Evolutionary conservation across 2,113 vertebrate genomes (phyloP).

Genomic region (Nycticryphes semicollaris): DNA sequence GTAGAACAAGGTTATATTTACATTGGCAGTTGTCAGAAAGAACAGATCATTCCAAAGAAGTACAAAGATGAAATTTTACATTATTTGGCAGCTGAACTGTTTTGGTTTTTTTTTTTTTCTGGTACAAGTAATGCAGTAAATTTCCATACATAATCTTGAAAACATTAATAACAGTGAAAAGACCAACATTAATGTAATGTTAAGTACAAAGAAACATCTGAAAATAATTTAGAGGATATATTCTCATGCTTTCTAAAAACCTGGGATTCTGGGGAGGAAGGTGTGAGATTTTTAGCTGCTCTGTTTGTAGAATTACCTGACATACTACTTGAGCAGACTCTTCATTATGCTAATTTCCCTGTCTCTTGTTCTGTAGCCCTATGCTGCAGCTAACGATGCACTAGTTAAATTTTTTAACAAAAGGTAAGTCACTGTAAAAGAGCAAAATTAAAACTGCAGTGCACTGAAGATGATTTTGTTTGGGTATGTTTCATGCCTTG

Average conservation of each 20-base stretch:
- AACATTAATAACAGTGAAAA: conserved; percentile 31
- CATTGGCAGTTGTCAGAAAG: conserved; percentile 81
- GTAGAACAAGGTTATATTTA: conserved; percentile 74
- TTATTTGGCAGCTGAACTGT: conserved; percentile 30
- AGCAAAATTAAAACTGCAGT: neutral
- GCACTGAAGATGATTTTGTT: neutral
- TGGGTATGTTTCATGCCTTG: neutral
- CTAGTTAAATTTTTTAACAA: neutral
- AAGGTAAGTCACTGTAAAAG: neutral
- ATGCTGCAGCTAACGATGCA: neutral
- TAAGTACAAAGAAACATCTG: neutral
- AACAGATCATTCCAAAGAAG: conserved; percentile 84
- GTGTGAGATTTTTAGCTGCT: neutral
- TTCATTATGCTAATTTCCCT: neutral
- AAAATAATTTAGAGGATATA: neutral
- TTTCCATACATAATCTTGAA: conserved; percentile 48
- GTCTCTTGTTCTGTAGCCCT: neutral
- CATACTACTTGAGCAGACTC: neutral
- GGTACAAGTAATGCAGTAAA: conserved; percentile 6
- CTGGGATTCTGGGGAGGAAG: neutral
- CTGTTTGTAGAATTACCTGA: neutral
- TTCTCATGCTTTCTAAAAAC: neutral
- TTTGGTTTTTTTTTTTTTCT: neutral
- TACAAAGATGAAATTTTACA: neutral
- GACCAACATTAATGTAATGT: neutral